phyloP scores from a whole-genome alignment of 2,797 vertebrate genomes.

The Coreius guichenoti region DNA sequence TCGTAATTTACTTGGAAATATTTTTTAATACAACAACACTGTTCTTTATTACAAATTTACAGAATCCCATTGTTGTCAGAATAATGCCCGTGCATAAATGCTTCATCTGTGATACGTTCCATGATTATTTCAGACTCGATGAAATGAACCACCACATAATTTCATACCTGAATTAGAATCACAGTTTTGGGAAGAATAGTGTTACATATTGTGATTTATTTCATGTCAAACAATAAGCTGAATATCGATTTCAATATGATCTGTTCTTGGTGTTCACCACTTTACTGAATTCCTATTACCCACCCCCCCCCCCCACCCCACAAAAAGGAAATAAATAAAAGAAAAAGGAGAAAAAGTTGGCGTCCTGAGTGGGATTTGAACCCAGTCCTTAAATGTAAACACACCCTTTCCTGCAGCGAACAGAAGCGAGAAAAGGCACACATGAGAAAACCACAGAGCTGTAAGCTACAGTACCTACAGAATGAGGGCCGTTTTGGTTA shows the following conservation, averaged over 20 bases:
- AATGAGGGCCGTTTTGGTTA: conserved; percentile 76
- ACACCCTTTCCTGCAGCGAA: conserved; percentile 75
- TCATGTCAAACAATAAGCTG: conserved; percentile 61
- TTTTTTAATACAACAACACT: conserved; percentile 82
- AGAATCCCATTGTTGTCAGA: conserved; percentile 78
- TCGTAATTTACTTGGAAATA: conserved; percentile 62
- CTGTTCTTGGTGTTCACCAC: conserved; percentile 48
- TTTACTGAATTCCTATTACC: conserved; percentile 36
- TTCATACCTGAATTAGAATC: conserved; percentile 80
- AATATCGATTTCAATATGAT: conserved; percentile 56
- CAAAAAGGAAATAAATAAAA: not conserved
- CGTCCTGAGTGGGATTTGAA: conserved; percentile 70
- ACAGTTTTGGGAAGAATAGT: conserved; percentile 71
- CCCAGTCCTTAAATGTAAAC: conserved; percentile 75
- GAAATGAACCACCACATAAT: conserved; percentile 72
- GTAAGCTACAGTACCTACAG: conserved; percentile 67
- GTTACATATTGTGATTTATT: conserved; percentile 53
- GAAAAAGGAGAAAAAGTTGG: conserved; percentile 37
- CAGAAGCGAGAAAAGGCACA: conserved; percentile 82
- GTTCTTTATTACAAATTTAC: conserved; percentile 83
- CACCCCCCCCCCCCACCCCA: conserved; percentile 17
- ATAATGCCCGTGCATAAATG: conserved; percentile 82
- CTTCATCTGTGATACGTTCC: conserved; percentile 67
- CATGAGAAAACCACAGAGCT: conserved; percentile 81
- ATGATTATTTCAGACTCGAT: conserved; percentile 68